Evolutionary conservation across 2,888 invertebrate genomes (phyloP).

Genomic region (Masnerella sp.): DNA sequence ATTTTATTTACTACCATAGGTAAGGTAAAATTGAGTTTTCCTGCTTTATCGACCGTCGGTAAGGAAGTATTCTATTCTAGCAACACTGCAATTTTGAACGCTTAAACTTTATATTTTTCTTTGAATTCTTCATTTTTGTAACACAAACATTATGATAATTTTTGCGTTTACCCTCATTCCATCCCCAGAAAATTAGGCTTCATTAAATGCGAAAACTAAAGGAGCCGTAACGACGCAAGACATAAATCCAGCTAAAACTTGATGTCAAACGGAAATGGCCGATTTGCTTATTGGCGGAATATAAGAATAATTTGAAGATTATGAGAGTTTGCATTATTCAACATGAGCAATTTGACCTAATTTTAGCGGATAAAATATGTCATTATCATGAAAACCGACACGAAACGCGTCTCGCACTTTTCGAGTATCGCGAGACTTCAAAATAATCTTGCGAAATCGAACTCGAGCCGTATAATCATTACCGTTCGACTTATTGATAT

Average conservation of each 20-base stretch:
- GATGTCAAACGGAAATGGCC: slow-evolving; percentile 35
- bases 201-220: no score
- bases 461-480: neutral
- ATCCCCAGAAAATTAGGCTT: no score
- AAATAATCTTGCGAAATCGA: slow-evolving; percentile 1
- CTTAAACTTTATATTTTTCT: no score
- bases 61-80: no score
- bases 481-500: neutral
- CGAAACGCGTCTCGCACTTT: neutral
- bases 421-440: neutral
- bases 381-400: slow-evolving; percentile 17
- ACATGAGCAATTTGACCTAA: slow-evolving; percentile 36
- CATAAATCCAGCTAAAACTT: slow-evolving; percentile 33
- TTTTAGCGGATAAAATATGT: slow-evolving; percentile 26
- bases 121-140: no score
- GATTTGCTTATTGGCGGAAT: slow-evolving; percentile 46
- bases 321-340: slow-evolving; percentile 40
- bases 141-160: no score
- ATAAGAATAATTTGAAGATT: slow-evolving; percentile 43
- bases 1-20: no score
- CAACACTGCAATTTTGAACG: no score
- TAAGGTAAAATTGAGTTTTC: no score
- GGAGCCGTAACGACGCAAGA: no score
- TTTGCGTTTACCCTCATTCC: no score
- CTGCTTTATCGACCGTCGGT: no score